These are phyloP conservation scores for Tyrophagus putrescentiae DNA, from an alignment of 1,140 invertebrate genomes.

Conservation along the genomic window DNA sequence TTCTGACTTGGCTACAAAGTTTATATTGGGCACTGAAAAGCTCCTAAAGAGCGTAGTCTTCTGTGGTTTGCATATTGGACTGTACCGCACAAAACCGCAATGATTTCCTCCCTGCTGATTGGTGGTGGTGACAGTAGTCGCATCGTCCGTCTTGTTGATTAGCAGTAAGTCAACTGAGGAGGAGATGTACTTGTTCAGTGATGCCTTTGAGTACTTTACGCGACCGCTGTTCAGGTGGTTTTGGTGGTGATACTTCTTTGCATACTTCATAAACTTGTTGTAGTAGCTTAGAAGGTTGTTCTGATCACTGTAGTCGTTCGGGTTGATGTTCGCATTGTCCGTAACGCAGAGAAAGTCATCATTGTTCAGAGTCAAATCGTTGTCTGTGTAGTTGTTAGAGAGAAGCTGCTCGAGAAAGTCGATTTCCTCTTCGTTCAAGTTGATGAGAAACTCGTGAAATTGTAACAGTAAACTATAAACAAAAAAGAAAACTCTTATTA, in stretches of 20 bases:
- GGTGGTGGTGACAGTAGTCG: not conserved
- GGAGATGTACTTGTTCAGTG: constrained; percentile 3
- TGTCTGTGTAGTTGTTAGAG: constrained; percentile 13
- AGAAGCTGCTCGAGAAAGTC: constrained; percentile 22
- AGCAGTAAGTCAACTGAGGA: constrained; percentile 7
- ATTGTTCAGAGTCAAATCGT: not conserved
- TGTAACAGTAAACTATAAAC: constrained; percentile 18
- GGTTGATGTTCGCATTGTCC: too few species aligned
- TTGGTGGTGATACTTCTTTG: not conserved
- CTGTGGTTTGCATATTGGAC: not conserved
- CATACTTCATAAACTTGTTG: constrained; percentile 4
- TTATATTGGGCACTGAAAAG: constrained; percentile 8
- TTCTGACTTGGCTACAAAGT: too few species aligned
- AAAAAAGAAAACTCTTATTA: constrained; percentile 12
- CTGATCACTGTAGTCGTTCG: not conserved
- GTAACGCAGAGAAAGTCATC: not conserved
- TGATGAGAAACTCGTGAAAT: constrained; percentile 18
- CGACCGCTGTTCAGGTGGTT: not conserved
- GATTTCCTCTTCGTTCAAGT: constrained; percentile 20
- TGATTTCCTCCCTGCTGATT: not conserved
- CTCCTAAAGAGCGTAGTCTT: not conserved
- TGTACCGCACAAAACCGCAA: not conserved
- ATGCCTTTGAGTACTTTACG: not conserved
- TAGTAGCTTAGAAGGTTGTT: not conserved
- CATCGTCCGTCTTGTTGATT: not conserved